Evolutionary conservation across 2,888 invertebrate species (phyloP), one percentile per base, ranked within the genome.

Genomic region (Lithophane socia): DNA sequence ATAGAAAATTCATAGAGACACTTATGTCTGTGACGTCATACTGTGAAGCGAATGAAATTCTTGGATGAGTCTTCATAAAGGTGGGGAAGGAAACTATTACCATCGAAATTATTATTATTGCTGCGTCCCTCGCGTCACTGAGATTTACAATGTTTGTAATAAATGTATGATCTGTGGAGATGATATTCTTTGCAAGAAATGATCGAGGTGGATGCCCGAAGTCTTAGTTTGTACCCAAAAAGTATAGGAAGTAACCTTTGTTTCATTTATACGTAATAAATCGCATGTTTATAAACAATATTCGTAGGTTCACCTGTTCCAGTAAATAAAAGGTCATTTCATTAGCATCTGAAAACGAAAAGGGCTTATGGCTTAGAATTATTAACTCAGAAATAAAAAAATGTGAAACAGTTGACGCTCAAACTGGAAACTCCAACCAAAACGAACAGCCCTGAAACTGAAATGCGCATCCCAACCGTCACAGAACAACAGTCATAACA

Each of bases 1-100:
- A 86, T 86, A 85, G 85, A 81, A 86, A 85, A 91, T 89, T 89
- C 89, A 88, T 87, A 78, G 88, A 89, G 89, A 77, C 85, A 85
- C 77, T 86, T 88, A 89, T 82, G 83, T 75, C 44, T 44, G 73
- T 91, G 91, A 90, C 90, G 92, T 90, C 94, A 93, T 86, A 92
- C 92, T 91, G 93, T 79, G 90, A 83, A 52, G 52, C 69, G 88
- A 88, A 91, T 91, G 84, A 90, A 86, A 87, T 86, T 90, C 79
- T 75, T 67, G 58, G 72, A 80, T 80, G 83, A 84, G 73, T 85
- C 79, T 79, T 75, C 75, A 72, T 80, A 80, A 80, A 77, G 68
- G 77, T 75, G 75, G 84, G 75, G 82, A 13, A 13, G 49, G 69
- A 56, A 80, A 87, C 77, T 86, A 82, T 76, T 79, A 70, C 64